These are phyloP conservation scores for Marisa cornuarietis DNA, from an alignment of 1,140 invertebrate genomes.

Conservation along the genomic window DNA sequence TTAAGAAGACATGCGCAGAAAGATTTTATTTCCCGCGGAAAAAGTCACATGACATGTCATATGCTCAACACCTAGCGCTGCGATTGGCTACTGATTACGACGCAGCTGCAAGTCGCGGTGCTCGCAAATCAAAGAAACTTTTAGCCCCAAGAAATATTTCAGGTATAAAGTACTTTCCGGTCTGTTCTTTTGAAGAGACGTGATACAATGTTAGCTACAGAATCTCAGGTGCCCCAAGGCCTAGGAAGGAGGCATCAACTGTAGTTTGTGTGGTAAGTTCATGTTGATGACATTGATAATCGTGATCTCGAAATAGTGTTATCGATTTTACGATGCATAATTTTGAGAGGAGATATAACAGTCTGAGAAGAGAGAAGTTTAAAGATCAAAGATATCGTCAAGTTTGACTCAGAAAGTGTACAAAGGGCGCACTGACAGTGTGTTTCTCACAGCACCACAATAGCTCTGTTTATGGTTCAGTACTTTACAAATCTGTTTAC, in stretches of 20 bases:
- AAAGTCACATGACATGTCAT: slow-evolving; percentile 16
- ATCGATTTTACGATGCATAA: neutral
- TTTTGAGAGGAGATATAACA: neutral
- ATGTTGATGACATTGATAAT: neutral
- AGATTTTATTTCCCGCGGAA: slow-evolving; percentile 11
- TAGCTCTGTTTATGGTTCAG: no score
- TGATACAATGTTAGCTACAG: slow-evolving; percentile 14
- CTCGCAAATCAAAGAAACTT: slow-evolving; percentile 7
- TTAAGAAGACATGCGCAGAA: neutral
- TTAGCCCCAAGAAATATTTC: slow-evolving; percentile 16
- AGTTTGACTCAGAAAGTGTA: no score
- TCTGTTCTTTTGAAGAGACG: slow-evolving; percentile 3
- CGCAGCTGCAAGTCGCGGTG: neutral
- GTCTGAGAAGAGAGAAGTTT: no score
- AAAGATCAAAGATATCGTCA: no score
- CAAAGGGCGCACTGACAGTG: no score
- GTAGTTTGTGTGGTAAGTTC: slow-evolving; percentile 57
- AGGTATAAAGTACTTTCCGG: neutral
- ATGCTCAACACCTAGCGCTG: neutral
- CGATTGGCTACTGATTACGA: slow-evolving; percentile 19
- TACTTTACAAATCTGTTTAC: no score
- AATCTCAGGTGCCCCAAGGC: slow-evolving; percentile 26
- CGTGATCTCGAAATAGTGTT: neutral
- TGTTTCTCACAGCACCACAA: no score
- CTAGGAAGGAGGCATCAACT: slow-evolving; percentile 61